phyloP scores from a whole-genome alignment of 2,113 vertebrate genomes.

The Ellobius talpinus region DNA sequence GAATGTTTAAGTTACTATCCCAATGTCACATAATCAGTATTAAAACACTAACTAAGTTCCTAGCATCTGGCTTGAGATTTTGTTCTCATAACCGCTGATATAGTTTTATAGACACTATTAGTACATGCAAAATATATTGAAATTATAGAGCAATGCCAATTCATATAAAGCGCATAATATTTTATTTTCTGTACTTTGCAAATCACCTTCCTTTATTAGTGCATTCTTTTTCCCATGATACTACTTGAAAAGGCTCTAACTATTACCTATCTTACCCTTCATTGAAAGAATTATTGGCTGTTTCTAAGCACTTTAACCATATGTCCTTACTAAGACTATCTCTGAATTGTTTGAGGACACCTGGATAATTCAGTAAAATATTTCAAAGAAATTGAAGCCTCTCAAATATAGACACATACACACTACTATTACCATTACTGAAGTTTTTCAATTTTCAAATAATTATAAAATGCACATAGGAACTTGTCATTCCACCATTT shows the following conservation, averaged over 20 bases:
- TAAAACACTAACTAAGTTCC: conserved; percentile 17
- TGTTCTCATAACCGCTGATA: neutral
- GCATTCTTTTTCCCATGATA: neutral
- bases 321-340: conserved; percentile 7
- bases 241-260: neutral
- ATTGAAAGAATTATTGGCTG: neutral
- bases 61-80: conserved; percentile 2
- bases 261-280: conserved; percentile 17
- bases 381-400: conserved; percentile 30
- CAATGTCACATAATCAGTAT: neutral
- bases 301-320: neutral
- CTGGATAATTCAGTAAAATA: conserved; percentile 50
- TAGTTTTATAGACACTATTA: neutral
- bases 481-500: neutral
- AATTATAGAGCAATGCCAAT: neutral
- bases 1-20: neutral
- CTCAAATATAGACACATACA: neutral
- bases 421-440: neutral
- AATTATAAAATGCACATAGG: neutral
- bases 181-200: conserved; percentile 23
- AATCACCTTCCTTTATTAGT: conserved; percentile 35
- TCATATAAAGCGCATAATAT: neutral
- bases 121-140: conserved; percentile 34
- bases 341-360: conserved; percentile 42
- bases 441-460: conserved; percentile 49